Conservation (phyloP, 35 echinoderm and acorn worm species). For the Lytechinus variegatus region DNA sequence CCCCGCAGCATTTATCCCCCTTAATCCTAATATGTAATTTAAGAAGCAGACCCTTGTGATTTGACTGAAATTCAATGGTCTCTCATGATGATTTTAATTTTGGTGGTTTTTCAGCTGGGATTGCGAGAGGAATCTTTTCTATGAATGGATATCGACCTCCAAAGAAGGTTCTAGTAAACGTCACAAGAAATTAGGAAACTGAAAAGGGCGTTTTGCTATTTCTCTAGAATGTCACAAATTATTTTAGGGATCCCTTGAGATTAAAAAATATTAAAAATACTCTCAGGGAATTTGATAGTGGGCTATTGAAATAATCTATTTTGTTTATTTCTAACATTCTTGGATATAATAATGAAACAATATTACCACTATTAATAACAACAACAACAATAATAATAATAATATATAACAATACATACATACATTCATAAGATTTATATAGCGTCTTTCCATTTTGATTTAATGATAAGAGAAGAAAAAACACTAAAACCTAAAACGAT, state of each 20-base stretch:
- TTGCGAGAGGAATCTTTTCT: neutral
- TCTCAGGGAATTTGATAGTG: no score
- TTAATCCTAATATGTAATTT: neutral
- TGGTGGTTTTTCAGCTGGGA: neutral
- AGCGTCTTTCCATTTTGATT: no score
- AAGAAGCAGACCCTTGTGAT: neutral
- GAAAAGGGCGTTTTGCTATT: neutral
- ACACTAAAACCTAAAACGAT: no score
- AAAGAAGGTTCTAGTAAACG: neutral
- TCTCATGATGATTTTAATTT: neutral
- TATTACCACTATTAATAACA: no score
- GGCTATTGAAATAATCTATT: no score
- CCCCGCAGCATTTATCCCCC: neutral
- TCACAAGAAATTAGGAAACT: neutral
- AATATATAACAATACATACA: no score
- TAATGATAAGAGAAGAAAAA: no score
- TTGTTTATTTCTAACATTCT: no score
- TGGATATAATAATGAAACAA: no score
- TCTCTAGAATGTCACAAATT: neutral
- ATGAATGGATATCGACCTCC: neutral
- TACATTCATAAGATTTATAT: no score
- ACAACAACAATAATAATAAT: no score
- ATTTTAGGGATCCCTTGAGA: neutral
- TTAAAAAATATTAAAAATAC: no score
- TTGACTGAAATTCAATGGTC: neutral